Evolutionary conservation across 1,140 invertebrate species (phyloP), one percentile per base, ranked within the genome.

Genomic region (Amphibalanus amphitrite): DNA sequence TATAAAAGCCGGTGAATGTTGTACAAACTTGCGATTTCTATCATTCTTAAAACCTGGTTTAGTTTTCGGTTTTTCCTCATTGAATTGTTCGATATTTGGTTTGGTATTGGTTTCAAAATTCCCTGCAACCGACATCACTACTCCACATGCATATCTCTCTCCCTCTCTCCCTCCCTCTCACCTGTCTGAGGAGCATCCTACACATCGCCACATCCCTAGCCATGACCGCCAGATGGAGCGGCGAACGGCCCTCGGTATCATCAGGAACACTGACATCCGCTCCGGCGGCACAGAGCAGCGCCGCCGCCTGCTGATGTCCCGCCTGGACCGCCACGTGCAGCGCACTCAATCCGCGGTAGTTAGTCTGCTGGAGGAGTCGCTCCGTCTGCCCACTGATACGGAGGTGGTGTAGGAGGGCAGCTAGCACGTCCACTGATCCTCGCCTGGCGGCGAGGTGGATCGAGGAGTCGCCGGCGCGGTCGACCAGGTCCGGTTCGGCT

Each of bases 401-500:
- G 10, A 59, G 47, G 10, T 23, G 47, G 10, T 59, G 47, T 20
- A 59, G 47, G 10, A 59, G 47, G 13, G 20, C 13, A 1, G 13
- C 1, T 1, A 59, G 47, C 74, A 76, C 73, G 70, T 72, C 67
- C n/a, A n/a, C 29, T n/a, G 68, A 74, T 73, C 25, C 72, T n/a
- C 28, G 25, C 71, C 71, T 76, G 75, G 72, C 75, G 64, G 76
- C 76, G 4, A 76, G 64, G 67, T 76, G 76, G 8, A 76, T 69
- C 0, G 75, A 74, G 4, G 76, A 75, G 70, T 76, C 75, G 28
- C 76, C 76, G 67, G 74, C 74, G 59, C 75, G 71, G 20, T 76
- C 76, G 67, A 75, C 73, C 13, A 69, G 40, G 38, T 75, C 72
- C 28, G 72, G 70, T 23, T 72, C 59, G 25, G 75, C 76, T 20